Base-by-base conservation (phyloP, 2,888 invertebrate genomes). In the Malacosoma neustria region DNA sequence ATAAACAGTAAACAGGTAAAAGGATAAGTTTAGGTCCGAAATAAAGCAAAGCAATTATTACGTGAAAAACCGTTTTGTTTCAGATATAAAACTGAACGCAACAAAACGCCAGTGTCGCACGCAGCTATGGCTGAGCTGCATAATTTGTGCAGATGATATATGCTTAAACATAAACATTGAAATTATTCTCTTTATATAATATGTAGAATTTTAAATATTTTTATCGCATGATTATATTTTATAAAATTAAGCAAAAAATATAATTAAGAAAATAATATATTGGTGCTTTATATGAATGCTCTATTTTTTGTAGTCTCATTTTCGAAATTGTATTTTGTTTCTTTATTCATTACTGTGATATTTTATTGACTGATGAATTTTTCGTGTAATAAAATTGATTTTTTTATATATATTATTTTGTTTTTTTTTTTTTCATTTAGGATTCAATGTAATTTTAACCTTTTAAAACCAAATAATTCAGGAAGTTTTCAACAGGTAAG, bases 71-170 rank as follows among this genome's bases (percentile, higher is more conserved):
- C 14, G 22, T 32, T 22, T 39, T 33, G 11, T 42, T 46, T 11
- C 56, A 86, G 86, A 57, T 84, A 79, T 48, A 82, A 80, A 45
- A 55, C 57, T 7, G 85, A 86, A 47, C 73, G 68, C 39, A 84
- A 72, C 42, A 79, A 71, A 48, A 77, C 79, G 1, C n/a, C 73
- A 0, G 60, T 59, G 9, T 76, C 85, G 0, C 75, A 81, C 42
- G 53, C 68, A 1, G 82, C 82, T 9, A 77, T 84, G 71, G 57
- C 72, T 0, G 86, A 86, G 41, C 65, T 86, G 0, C 61, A 64
- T 1, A 74, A 66, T 38, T 56, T 85, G 31, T 68, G 75, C 38
- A 73, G 81, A 60, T 85, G 81, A 84, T 72, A 63, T 46, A 49
- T 42, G 40, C 37, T 42, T 0, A 48, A 48, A 29, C 38, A 34